These are phyloP conservation scores for Eurosta solidaginis DNA, from an alignment of 1,140 invertebrate species.

Conservation along the genomic window DNA sequence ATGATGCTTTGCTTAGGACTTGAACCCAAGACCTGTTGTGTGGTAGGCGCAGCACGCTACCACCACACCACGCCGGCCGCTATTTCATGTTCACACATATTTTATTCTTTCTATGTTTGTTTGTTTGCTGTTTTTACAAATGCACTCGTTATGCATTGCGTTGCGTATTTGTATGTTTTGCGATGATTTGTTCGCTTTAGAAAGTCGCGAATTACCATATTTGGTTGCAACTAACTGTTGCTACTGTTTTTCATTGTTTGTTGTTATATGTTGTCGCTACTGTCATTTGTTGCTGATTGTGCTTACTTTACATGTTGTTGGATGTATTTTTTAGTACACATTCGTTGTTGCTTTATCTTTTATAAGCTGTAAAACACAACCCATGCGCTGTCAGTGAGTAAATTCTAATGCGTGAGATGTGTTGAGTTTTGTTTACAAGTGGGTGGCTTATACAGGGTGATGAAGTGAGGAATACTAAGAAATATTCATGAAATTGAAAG, in stretches of 20 bases:
- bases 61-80: too few species aligned
- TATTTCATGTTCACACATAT: not conserved
- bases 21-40: too few species aligned
- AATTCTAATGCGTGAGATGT: not conserved
- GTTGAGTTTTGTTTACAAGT: not conserved
- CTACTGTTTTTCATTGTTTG: not conserved
- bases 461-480: not conserved
- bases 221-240: slow-evolving; percentile 16
- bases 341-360: not conserved
- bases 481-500: too few species aligned
- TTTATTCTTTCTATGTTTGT: not conserved
- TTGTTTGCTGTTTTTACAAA: not conserved
- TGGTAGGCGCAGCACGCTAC: too few species aligned
- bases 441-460: not conserved
- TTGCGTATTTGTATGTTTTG: not conserved
- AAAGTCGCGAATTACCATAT: slow-evolving; percentile 14
- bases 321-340: too few species aligned
- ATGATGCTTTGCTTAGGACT: too few species aligned
- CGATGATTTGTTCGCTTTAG: slow-evolving; percentile 7
- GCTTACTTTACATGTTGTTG: too few species aligned
- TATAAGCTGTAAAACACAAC: not conserved
- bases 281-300: too few species aligned
- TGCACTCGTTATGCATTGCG: not conserved
- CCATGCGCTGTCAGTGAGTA: not conserved
- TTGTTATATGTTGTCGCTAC: slow-evolving; percentile 4